These are phyloP conservation scores for Aurelia coerulea DNA, from an alignment of 30 jellyfish, hydroid and myxozoan genomes.

Conservation along the genomic window DNA sequence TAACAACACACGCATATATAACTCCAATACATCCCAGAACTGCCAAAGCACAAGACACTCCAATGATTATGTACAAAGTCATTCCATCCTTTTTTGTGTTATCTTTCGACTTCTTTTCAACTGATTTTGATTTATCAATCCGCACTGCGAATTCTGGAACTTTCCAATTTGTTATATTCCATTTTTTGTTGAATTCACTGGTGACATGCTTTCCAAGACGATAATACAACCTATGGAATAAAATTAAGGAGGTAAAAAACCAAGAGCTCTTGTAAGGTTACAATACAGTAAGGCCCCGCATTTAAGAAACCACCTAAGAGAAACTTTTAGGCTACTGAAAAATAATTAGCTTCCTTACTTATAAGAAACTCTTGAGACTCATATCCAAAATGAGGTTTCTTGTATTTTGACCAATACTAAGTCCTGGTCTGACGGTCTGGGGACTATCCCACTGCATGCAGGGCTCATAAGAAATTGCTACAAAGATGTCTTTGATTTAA, in stretches of 20 bases:
- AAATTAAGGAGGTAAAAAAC: background rate
- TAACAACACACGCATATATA: conserved; percentile 53
- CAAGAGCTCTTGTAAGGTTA: too few relatives aligned
- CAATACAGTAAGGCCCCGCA: too few relatives aligned
- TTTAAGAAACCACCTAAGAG: too few relatives aligned
- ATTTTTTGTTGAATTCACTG: conserved; percentile 37
- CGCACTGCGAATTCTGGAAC: conserved; percentile 58
- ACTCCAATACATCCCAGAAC: conserved; percentile 59
- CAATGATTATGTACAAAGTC: conserved; percentile 55
- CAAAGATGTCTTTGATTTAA: too few relatives aligned
- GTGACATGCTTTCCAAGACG: conserved; percentile 32
- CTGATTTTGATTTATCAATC: background rate
- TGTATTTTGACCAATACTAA: too few relatives aligned
- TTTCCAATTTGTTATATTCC: conserved; percentile 72
- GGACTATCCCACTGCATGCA: too few relatives aligned
- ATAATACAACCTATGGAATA: conserved; percentile 13
- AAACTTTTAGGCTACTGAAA: too few relatives aligned
- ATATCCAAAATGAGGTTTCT: too few relatives aligned
- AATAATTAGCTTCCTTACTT: too few relatives aligned
- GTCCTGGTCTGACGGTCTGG: too few relatives aligned
- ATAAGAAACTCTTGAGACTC: too few relatives aligned
- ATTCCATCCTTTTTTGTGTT: conserved; percentile 15
- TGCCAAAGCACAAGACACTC: conserved; percentile 61
- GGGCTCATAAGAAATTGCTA: too few relatives aligned
- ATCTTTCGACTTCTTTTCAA: background rate